Evolutionary conservation across 2,888 invertebrate species (phyloP), one percentile per base, ranked within the genome.

Genomic region (Ichneumoninae sp.): DNA sequence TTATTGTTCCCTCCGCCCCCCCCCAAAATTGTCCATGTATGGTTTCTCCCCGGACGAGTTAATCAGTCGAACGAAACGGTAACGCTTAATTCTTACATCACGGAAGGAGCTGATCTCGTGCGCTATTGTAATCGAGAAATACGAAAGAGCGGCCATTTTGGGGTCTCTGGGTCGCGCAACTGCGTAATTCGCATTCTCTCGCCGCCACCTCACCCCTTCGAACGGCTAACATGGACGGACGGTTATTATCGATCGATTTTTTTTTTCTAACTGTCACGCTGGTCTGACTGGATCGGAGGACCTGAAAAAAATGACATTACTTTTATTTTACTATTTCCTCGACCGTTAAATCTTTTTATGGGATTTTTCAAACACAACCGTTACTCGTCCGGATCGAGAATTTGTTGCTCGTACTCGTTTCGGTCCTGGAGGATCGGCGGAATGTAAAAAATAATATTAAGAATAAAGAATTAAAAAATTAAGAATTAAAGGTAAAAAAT

Each of bases 111-210:
- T 70, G 75, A 85, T 47, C 47, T 70, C 16, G 10, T 40, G 71
- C 66, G 71, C 44, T 44, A 66, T 75, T 44, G 79, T 71, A 71
- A 73, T 76, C 40, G 22, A 63, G 52, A 73, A 82, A 71, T 70
- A 78, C 78, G 78, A 75, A 73, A 75, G 33, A 71, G 83, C 87
- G 63, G 87, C 85, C 87, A 87, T 85, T 85, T 85, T 87, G 83
- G 80, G 83, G 83, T 85, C 80, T 83, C 70, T 83, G 85, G 83
- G 83, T 83, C 85, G 83, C 80, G 80, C 85, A 85, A 83, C 87
- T 85, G 85, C 87, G 87, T 87, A 85, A 83, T 87, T 85, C 81
- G 70, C 70, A 74, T 81, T 79, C 83, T 68, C 74, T 69, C 66
- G 44, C 73, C 44, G 73, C 80, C 57, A 19, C 8, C 13, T 65